phyloP scores from a whole-genome alignment of 2,113 vertebrate species.

The Hiodon tergisus region DNA sequence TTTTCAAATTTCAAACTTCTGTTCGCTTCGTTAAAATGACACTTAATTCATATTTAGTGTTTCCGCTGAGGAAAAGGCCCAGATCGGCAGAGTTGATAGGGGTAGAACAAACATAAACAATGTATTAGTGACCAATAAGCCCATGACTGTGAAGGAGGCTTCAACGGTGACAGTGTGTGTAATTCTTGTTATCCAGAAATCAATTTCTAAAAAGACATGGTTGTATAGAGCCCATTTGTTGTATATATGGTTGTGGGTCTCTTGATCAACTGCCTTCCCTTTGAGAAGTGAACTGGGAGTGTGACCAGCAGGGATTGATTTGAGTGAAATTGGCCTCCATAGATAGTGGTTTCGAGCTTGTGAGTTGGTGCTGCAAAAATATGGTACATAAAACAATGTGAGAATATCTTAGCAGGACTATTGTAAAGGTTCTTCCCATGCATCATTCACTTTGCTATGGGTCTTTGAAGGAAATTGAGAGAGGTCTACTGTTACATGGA shows the following conservation, averaged over 20 bases:
- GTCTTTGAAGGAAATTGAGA: not conserved
- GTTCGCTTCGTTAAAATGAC: not conserved
- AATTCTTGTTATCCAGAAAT: slow-evolving; percentile 13
- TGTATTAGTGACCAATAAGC: not conserved
- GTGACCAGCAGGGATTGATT: no score
- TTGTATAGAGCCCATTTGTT: not conserved
- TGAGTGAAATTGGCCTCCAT: no score
- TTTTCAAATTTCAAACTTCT: not conserved
- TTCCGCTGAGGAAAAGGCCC: not conserved
- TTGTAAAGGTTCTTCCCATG: no score
- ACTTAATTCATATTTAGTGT: not conserved
- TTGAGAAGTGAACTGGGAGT: no score
- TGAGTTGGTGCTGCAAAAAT: no score
- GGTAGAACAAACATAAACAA: not conserved
- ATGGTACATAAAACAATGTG: no score
- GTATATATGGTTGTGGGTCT: no score
- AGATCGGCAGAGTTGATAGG: not conserved
- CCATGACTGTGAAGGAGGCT: not conserved
- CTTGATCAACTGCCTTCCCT: no score
- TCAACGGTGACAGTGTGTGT: not conserved
- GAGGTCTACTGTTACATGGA: not conserved
- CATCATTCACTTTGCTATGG: no score
- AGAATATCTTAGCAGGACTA: no score
- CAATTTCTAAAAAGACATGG: not conserved
- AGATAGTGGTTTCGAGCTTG: no score